These are phyloP conservation scores for Leucophenga montana DNA, from an alignment of 2,888 invertebrate species.

Conservation along the genomic window DNA sequence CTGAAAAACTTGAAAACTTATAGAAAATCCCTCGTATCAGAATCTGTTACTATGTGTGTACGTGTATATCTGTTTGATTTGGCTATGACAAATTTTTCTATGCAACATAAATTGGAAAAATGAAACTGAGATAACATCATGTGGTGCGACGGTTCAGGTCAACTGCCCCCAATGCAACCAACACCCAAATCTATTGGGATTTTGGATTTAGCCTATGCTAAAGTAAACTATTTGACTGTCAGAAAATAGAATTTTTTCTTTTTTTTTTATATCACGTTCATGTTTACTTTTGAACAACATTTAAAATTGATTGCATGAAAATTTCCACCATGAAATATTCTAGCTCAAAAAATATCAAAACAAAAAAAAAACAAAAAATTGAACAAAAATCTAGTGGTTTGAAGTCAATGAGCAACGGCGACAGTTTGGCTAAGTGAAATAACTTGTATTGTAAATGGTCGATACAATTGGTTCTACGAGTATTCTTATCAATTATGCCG, in stretches of 20 bases:
- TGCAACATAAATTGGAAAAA: background rate
- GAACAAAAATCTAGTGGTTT: too few relatives aligned
- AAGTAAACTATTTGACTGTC: slow-evolving; percentile 16
- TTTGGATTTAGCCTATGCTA: background rate
- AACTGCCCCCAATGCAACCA: background rate
- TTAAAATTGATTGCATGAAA: slow-evolving; percentile 9
- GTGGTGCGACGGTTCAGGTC: background rate
- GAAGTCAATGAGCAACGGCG: too few relatives aligned
- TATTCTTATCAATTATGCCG: background rate
- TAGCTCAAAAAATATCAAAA: too few relatives aligned
- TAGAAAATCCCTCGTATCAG: too few relatives aligned
- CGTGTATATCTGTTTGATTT: slow-evolving; percentile 1
- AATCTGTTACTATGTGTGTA: too few relatives aligned
- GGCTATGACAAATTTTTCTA: slow-evolving; percentile 6
- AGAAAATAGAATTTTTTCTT: too few relatives aligned
- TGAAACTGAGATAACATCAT: slow-evolving; percentile 1
- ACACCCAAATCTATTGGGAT: too few relatives aligned
- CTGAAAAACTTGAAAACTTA: too few relatives aligned
- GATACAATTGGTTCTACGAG: background rate
- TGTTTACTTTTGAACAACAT: background rate
- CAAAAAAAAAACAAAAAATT: background rate
- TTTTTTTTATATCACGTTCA: background rate
- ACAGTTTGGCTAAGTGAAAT: background rate
- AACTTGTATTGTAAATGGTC: background rate
- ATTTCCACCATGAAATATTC: background rate